Conservation (phyloP, 1,140 invertebrate genomes). For the Listronotus bonariensis region DNA sequence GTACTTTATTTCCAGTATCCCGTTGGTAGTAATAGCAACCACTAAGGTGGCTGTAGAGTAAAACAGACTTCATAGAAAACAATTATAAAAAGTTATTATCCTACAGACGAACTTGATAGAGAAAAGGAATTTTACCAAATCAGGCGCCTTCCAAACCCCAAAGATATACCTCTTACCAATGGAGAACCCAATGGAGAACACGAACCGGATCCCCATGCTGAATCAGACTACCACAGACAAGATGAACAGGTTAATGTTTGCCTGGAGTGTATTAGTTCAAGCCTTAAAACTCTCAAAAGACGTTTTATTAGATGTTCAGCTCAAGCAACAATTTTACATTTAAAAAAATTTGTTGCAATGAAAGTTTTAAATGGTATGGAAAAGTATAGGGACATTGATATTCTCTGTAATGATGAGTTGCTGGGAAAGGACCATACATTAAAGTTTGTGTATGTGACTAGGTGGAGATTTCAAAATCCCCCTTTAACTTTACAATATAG, state of each 20-base stretch:
- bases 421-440: slow-evolving; percentile 98
- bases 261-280: slow-evolving; percentile 83
- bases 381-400: slow-evolving; percentile 97
- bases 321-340: slow-evolving; percentile 93
- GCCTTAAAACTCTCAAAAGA: slow-evolving; percentile 81
- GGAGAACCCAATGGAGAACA: slow-evolving; percentile 66
- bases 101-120: slow-evolving; percentile 81
- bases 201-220: slow-evolving; percentile 70
- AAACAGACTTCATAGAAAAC: neutral
- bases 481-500: slow-evolving; percentile 83
- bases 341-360: slow-evolving; percentile 97
- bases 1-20: slow-evolving; percentile 39
- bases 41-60: neutral
- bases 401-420: slow-evolving; percentile 97
- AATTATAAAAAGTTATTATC: slow-evolving; percentile 3
- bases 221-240: slow-evolving; percentile 89
- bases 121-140: slow-evolving; percentile 87
- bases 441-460: slow-evolving; percentile 97
- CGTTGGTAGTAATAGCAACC: neutral
- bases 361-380: slow-evolving; percentile 89
- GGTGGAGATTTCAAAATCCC: slow-evolving; percentile 94
- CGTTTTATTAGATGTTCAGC: slow-evolving; percentile 93
- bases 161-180: slow-evolving; percentile 76
- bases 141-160: slow-evolving; percentile 83
- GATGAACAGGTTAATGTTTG: slow-evolving; percentile 96